Conservation (phyloP, 2,797 vertebrate genomes). For the Acanthornis magna region DNA sequence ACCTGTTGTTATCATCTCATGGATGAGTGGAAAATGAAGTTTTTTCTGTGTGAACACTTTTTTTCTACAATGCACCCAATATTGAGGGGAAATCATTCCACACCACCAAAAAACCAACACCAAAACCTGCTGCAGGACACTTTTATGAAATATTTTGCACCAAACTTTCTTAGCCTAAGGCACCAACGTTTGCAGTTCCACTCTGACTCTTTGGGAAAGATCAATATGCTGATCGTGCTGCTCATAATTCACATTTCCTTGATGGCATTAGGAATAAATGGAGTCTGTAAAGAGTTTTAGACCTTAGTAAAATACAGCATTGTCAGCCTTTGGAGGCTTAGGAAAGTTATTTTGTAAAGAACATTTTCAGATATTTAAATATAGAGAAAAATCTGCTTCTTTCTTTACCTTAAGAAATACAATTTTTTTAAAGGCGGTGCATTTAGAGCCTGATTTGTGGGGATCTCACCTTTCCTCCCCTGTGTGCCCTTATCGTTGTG, state of each 20-base stretch:
- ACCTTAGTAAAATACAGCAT: background rate
- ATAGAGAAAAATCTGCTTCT: background rate
- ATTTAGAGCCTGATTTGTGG: background rate
- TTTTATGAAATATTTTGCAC: background rate
- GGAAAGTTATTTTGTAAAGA: background rate
- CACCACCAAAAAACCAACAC: fast-evolving
- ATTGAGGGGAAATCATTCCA: fast-evolving
- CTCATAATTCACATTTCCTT: background rate
- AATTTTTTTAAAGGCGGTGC: background rate
- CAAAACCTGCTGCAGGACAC: background rate
- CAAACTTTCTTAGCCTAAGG: background rate
- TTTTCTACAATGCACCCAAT: background rate
- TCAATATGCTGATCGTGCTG: background rate
- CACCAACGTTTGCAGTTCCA: background rate
- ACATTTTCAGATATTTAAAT: background rate
- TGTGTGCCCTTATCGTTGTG: background rate
- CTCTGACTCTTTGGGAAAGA: background rate
- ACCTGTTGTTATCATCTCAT: fast-evolving
- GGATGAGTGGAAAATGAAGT: background rate
- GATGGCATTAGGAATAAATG: background rate
- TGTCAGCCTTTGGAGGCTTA: background rate
- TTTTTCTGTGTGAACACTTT: fast-evolving
- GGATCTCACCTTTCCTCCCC: background rate
- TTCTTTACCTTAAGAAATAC: background rate
- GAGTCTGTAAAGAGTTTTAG: background rate